A percentile compares a stretch with the other conserved stretches of the same genome.
Evolutionary conservation across 2,113 vertebrate genomes (phyloP).

Genomic region (Python bivittatus): DNA sequence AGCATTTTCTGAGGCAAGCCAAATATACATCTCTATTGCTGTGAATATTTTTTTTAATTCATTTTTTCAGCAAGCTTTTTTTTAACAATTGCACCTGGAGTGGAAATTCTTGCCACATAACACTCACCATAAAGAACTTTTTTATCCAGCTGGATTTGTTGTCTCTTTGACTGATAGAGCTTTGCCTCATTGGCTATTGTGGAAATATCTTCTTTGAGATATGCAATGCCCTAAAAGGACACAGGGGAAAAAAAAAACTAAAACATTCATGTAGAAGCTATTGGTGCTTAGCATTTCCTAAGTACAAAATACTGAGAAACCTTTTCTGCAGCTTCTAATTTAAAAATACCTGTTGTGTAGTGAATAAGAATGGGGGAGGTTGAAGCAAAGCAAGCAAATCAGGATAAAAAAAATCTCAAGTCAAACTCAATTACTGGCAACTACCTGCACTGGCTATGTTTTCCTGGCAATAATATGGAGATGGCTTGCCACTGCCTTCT

Average conservation of each 20-base stretch:
- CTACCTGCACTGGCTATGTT: neutral
- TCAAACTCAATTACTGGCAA: neutral
- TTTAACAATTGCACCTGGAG: neutral
- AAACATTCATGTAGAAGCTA: neutral
- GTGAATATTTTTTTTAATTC: neutral
- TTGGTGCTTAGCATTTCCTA: neutral
- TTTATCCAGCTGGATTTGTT: slow-evolving; percentile 38
- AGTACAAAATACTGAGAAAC: neutral
- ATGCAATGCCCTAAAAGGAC: slow-evolving; percentile 47
- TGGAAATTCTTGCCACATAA: neutral
- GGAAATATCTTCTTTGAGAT: slow-evolving; percentile 61
- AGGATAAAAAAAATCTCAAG: neutral
- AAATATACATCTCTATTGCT: neutral
- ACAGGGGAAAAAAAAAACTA: neutral
- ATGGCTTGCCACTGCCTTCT: neutral
- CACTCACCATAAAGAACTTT: slow-evolving; percentile 57
- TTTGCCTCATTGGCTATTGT: slow-evolving; percentile 50
- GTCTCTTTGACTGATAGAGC: slow-evolving; percentile 31
- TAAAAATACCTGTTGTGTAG: neutral
- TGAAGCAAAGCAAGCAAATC: neutral
- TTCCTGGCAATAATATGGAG: neutral
- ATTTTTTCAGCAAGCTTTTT: no score
- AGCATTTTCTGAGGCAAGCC: neutral
- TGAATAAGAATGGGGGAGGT: neutral
- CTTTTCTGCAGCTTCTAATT: neutral